These are phyloP conservation scores for Oryzias melastigma DNA, from an alignment of 2,113 vertebrate species.

Conservation along the genomic window DNA sequence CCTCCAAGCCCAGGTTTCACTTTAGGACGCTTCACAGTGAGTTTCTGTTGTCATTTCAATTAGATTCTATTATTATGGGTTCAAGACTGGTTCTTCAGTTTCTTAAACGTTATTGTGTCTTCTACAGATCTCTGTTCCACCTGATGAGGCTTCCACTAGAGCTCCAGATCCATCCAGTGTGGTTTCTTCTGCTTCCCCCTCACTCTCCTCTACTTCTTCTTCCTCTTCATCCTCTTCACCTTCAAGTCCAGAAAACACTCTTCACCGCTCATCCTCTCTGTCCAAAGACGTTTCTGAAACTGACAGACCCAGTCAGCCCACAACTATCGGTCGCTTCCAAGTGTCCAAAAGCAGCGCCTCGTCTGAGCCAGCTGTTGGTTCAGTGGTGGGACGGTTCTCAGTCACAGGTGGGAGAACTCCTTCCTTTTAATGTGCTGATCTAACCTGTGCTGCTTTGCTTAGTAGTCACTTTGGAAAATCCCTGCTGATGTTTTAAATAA, in stretches of 20 bases:
- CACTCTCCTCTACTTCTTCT: slow-evolving; percentile 58
- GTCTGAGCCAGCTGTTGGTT: slow-evolving; percentile 30
- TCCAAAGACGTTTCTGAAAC: slow-evolving; percentile 38
- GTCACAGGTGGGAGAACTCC: slow-evolving; percentile 72
- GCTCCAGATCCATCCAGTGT: slow-evolving; percentile 67
- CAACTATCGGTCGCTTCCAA: slow-evolving; percentile 87
- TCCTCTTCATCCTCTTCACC: slow-evolving; percentile 82
- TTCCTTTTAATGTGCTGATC: background rate
- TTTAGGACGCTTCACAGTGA: slow-evolving; percentile 72
- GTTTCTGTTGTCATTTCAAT: slow-evolving; percentile 7
- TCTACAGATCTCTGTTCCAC: slow-evolving; percentile 84
- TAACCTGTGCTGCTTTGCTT: background rate
- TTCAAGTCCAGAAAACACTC: slow-evolving; percentile 92
- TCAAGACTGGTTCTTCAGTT: background rate
- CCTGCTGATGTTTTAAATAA: background rate
- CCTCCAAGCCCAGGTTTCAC: slow-evolving; percentile 48
- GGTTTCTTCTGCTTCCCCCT: slow-evolving; percentile 69
- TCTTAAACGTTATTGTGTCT: slow-evolving; percentile 5
- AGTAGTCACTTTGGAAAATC: too few relatives aligned
- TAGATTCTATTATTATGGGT: background rate
- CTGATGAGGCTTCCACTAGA: slow-evolving; percentile 70
- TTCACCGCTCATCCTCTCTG: slow-evolving; percentile 77
- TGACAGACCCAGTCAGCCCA: slow-evolving; percentile 69
- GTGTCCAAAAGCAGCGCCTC: slow-evolving; percentile 72
- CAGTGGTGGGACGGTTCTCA: slow-evolving; percentile 87